Percentiles rank a stretch among this genome's conserved stretches.
Evolutionary conservation across 1,140 invertebrate species (phyloP).

Genomic region (Diplogasteroides magnus): DNA sequence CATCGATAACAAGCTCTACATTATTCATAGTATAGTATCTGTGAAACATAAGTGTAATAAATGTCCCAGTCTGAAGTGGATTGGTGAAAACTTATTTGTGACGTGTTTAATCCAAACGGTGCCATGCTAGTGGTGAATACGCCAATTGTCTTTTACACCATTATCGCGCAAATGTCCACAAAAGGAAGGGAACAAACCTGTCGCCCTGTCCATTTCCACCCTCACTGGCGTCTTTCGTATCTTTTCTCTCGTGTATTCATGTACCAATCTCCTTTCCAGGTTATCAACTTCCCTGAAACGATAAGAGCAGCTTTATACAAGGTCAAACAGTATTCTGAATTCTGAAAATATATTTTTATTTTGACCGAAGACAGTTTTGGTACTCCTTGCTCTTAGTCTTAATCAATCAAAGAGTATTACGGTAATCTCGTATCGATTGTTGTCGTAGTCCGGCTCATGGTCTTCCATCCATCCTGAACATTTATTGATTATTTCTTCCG

Average conservation of each 20-base stretch:
- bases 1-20: not conserved
- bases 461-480: too few species aligned
- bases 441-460: too few species aligned
- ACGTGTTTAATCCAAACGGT: not conserved
- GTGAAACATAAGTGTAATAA: not conserved
- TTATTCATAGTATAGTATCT: too few species aligned
- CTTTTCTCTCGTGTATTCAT: constrained; percentile 14
- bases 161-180: not conserved
- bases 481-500: too few species aligned
- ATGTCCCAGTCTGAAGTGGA: not conserved
- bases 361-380: too few species aligned
- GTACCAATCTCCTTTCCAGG: not conserved
- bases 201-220: constrained; percentile 15
- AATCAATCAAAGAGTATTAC: too few species aligned
- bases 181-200: not conserved
- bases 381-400: too few species aligned
- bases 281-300: too few species aligned
- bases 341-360: too few species aligned
- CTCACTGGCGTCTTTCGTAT: not conserved
- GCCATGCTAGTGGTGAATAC: not conserved
- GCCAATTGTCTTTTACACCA: too few species aligned
- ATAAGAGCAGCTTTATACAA: not conserved
- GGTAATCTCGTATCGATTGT: too few species aligned
- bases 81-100: not conserved
- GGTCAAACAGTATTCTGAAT: too few species aligned